Base-by-base conservation (phyloP, 2,888 invertebrate genomes). In the Zaprionus obscuricornis region DNA sequence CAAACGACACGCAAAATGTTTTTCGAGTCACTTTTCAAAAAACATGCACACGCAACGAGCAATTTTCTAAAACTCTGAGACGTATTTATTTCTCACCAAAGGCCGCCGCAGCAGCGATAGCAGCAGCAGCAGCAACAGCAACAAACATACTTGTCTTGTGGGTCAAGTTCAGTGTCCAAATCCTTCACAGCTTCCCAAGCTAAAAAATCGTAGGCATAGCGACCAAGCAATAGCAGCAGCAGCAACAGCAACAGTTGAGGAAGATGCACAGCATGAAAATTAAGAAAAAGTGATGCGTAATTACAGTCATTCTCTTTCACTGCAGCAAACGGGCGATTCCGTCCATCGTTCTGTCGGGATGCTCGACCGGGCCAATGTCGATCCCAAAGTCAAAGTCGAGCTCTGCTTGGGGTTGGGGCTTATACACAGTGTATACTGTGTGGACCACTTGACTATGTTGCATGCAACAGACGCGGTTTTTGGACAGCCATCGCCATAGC, bases 241-340 rank as follows among this genome's bases (percentile, higher is more conserved):
- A 8, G 24, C 63, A 49, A 11, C 31, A 29, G 27, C 52, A 52
- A 40, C 42, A 46, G 60, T 50, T 51, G 62, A 68, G 81, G 65
- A 64, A 74, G 85, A 66, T 79, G 81, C 86, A 76, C 73, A 84
- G 81, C 84, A 79, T 84, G 86, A 86, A 84, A 84, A 86, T 78
- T 84, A 86, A 86, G 85, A 81, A 76, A 86, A 84, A 86, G 82
- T 81, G 79, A 86, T 84, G 81, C 81, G 81, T 81, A 81, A 81
- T 81, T 81, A 81, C 81, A 81, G 81, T 81, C 85, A 86, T 81
- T 81, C 86, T 86, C 85, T 74, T 78, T 78, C 78, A 78, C 78
- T 78, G 84, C 78, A 71, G 67, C 83, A 78, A 84, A 77, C 84
- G 81, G 68, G 70, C 77, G 60, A 81, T 81, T 81, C 74, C 81